Conservation (phyloP, 2,113 vertebrate genomes). For the Bettongia penicillata region DNA sequence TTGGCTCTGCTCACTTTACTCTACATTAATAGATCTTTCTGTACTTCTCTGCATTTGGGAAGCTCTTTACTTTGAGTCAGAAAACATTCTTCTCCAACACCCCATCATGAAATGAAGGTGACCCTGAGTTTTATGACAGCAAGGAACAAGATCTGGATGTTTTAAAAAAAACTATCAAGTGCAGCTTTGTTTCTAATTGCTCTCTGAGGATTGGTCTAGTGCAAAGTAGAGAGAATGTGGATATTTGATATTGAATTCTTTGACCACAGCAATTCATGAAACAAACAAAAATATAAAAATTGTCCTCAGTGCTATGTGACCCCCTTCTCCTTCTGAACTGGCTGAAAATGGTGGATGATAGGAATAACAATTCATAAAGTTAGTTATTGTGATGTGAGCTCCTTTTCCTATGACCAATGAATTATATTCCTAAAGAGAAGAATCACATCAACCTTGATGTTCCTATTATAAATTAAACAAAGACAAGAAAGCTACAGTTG, state of each 20-base stretch:
- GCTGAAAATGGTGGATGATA: not conserved
- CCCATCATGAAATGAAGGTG: not conserved
- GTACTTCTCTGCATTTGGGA: not conserved
- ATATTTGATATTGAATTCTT: not conserved
- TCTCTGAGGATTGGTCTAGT: no score
- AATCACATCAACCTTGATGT: not conserved
- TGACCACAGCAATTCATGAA: not conserved
- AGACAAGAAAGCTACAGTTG: not conserved
- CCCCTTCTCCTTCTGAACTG: not conserved
- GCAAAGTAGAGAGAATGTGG: not conserved
- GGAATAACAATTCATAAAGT: not conserved
- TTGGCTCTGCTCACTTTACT: not conserved
- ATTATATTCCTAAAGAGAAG: not conserved
- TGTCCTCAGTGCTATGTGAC: not conserved
- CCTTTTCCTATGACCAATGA: not conserved
- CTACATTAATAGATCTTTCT: not conserved
- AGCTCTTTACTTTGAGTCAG: not conserved
- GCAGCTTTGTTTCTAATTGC: not conserved
- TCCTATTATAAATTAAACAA: not conserved
- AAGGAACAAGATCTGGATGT: not conserved
- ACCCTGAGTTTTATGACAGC: not conserved
- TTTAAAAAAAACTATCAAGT: not conserved
- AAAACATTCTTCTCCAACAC: not conserved
- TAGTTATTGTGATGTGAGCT: not conserved
- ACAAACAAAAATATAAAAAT: not conserved